Percentiles rank a stretch among this genome's conserved stretches.
These are phyloP conservation scores for Cataglyphis rosenhaueri DNA, from an alignment of 2,888 invertebrate species.

Conservation along the genomic window DNA sequence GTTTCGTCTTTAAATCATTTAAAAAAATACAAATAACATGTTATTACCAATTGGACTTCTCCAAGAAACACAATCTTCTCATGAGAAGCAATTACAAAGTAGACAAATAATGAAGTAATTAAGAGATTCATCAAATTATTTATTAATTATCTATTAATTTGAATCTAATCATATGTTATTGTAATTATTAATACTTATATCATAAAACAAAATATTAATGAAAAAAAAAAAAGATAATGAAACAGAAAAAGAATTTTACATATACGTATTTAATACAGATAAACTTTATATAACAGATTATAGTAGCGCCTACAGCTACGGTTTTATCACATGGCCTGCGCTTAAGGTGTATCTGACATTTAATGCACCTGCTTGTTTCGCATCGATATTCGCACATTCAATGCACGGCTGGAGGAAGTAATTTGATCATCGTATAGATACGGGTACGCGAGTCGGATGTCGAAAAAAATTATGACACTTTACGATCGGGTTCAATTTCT, in stretches of 20 bases:
- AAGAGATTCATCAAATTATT: background rate
- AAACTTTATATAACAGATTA: background rate
- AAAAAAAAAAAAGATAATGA: background rate
- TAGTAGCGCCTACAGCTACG: background rate
- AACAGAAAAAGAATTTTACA: background rate
- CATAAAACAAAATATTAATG: background rate
- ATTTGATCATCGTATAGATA: slow-evolving; percentile 68
- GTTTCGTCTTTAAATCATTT: slow-evolving; percentile 60
- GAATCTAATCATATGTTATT: background rate
- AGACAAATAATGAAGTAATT: background rate
- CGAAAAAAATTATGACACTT: slow-evolving; percentile 64
- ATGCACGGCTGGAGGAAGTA: slow-evolving; percentile 52
- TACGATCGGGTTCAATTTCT: slow-evolving; percentile 71
- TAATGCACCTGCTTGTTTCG: slow-evolving; percentile 32
- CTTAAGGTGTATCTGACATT: slow-evolving; percentile 22
- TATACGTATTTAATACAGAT: background rate
- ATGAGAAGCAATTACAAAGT: background rate
- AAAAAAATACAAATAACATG: slow-evolving; percentile 49
- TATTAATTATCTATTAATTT: background rate
- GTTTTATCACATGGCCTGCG: background rate
- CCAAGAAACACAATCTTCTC: slow-evolving; percentile 32
- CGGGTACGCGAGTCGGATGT: slow-evolving; percentile 17
- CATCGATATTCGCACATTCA: slow-evolving; percentile 52
- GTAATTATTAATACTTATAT: background rate
- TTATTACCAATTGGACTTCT: slow-evolving; percentile 60